Conservation (phyloP, 2,113 vertebrate species). For the Hemibagrus wyckioides region DNA sequence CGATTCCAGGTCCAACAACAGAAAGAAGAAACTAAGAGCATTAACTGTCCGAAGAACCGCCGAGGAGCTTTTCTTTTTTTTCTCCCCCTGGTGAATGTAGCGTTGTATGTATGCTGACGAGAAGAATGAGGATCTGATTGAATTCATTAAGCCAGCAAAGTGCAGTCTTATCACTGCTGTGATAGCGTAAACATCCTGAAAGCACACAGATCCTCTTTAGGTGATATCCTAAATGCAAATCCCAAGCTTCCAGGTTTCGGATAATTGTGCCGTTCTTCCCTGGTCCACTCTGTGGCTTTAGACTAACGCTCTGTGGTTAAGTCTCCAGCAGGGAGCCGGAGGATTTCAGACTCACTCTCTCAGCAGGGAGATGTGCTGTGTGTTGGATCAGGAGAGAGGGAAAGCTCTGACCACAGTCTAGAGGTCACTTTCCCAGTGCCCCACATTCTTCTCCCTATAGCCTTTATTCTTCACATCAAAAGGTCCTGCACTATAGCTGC, state of each 20-base stretch:
- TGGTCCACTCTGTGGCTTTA: constrained; percentile 9
- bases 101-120: not conserved
- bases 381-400: constrained; percentile 34
- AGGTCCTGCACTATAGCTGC: constrained; percentile 41
- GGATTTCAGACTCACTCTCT: constrained; percentile 38
- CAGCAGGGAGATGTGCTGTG: constrained; percentile 44
- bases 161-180: not conserved
- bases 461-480: constrained; percentile 56
- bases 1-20: not conserved
- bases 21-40: not conserved
- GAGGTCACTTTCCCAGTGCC: constrained; percentile 66
- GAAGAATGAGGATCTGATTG: not conserved
- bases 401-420: constrained; percentile 49
- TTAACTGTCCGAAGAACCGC: not conserved
- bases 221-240: constrained; percentile 29
- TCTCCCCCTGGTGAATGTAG: not conserved
- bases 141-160: constrained; percentile 2
- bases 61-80: not conserved
- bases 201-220: not conserved
- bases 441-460: constrained; percentile 52
- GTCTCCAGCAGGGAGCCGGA: constrained; percentile 41
- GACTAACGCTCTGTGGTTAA: constrained; percentile 29
- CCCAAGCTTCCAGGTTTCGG: constrained; percentile 14
- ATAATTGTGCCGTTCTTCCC: constrained; percentile 22
- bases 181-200: constrained; percentile 18